phyloP scores from a whole-genome alignment of 1,140 invertebrate genomes.

The Drosophila seguyi region DNA sequence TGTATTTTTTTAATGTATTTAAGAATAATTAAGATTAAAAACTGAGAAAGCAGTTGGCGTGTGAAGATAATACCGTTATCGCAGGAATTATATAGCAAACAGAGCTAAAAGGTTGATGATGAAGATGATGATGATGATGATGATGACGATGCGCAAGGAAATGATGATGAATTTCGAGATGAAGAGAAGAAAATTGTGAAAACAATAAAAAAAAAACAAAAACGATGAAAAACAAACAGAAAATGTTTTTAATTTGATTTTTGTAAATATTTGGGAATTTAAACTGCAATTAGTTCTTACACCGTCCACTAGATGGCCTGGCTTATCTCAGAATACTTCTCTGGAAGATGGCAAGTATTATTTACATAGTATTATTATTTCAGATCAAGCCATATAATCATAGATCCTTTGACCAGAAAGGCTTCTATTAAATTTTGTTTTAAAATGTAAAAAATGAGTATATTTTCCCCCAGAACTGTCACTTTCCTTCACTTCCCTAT shows the following conservation, averaged over 20 bases:
- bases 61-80: conserved; percentile 50
- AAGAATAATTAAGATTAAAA: conserved; percentile 77
- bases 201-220: conserved; percentile 30
- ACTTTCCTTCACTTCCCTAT: not conserved
- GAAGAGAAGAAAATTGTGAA: conserved; percentile 36
- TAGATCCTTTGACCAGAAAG: not conserved
- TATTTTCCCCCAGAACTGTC: not conserved
- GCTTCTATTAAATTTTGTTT: not conserved
- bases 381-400: no score
- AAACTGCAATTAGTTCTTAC: no score
- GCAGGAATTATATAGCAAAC: conserved; percentile 52
- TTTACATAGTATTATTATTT: no score
- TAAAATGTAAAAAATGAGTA: not conserved
- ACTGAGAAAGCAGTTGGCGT: conserved; percentile 24
- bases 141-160: conserved; percentile 67
- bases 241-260: conserved; percentile 1
- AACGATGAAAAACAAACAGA: conserved; percentile 14
- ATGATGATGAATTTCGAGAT: conserved; percentile 55
- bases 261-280: no score
- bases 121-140: conserved; percentile 13
- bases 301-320: no score
- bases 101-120: conserved; percentile 30
- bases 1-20: conserved; percentile 83
- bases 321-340: not conserved
- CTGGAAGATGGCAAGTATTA: not conserved